Conservation (phyloP, 2,113 vertebrate species). For the Trinectes maculatus region DNA sequence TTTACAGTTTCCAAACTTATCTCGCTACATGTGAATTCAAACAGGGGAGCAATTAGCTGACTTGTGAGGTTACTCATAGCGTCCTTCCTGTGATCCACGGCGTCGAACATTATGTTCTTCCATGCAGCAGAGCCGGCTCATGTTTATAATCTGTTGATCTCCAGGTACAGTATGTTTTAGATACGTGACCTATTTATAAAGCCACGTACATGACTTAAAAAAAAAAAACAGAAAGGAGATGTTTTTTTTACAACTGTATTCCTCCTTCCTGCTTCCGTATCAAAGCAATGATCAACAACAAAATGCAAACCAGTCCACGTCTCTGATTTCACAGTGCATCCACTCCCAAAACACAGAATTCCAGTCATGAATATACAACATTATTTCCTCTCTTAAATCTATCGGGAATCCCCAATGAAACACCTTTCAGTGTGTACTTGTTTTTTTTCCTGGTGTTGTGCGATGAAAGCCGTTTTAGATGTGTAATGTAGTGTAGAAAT, state of each 20-base stretch:
- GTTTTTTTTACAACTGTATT: not conserved
- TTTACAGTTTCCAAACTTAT: conserved; percentile 39
- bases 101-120: not conserved
- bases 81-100: not conserved
- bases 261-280: not conserved
- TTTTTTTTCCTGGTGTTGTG: not conserved
- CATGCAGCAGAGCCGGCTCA: not conserved
- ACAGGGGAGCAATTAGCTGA: conserved; percentile 31
- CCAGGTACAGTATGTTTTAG: not conserved
- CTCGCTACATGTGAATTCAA: conserved; percentile 44
- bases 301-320: no score
- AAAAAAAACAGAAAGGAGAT: not conserved
- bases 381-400: not conserved
- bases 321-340: no score
- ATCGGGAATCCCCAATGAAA: not conserved
- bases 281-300: not conserved
- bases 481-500: not conserved
- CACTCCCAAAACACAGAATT: no score
- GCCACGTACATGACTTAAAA: no score
- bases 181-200: not conserved
- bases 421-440: not conserved
- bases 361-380: not conserved
- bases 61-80: not conserved
- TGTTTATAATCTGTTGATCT: conserved; percentile 1
- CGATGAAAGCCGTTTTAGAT: not conserved